Conservation (phyloP, 2,113 vertebrate genomes). For the Corythoichthys haematopterus region DNA sequence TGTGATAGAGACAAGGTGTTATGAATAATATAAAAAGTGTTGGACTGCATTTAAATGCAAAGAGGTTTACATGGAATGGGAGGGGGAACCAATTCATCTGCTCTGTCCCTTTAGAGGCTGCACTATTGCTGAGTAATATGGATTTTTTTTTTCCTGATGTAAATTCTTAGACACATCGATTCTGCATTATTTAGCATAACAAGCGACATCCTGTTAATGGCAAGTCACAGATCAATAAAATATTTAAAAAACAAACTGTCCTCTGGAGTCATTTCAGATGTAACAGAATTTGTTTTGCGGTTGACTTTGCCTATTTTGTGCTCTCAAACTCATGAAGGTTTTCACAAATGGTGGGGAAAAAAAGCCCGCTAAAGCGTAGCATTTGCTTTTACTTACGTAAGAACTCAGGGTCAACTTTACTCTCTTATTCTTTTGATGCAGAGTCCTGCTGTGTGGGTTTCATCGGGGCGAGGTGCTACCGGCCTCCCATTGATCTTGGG, state of each 20-base stretch:
- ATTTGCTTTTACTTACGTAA: background rate
- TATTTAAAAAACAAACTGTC: slow-evolving; percentile 6
- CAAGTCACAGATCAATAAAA: slow-evolving; percentile 2
- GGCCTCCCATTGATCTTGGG: slow-evolving; percentile 58
- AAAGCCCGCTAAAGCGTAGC: background rate
- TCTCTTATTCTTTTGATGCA: slow-evolving; percentile 6
- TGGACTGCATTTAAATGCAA: slow-evolving; percentile 10
- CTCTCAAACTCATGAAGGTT: background rate
- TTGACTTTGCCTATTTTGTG: too few relatives aligned
- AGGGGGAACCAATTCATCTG: slow-evolving; percentile 36
- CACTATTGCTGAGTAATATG: slow-evolving; percentile 11
- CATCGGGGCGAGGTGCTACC: background rate
- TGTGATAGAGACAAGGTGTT: slow-evolving; percentile 60
- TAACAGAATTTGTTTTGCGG: background rate
- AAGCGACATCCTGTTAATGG: slow-evolving; percentile 1
- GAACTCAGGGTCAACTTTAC: background rate
- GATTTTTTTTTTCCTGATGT: slow-evolving; percentile 1
- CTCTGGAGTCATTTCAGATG: background rate
- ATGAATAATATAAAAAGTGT: slow-evolving; percentile 57
- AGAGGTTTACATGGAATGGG: background rate
- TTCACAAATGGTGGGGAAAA: slow-evolving; percentile 24
- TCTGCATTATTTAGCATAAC: slow-evolving; percentile 13
- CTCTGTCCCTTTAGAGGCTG: slow-evolving; percentile 13
- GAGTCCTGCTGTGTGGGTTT: background rate
- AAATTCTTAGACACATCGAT: slow-evolving; percentile 7